These are phyloP conservation scores for Melolontha melolontha DNA, from an alignment of 2,888 invertebrate species.

Conservation along the genomic window DNA sequence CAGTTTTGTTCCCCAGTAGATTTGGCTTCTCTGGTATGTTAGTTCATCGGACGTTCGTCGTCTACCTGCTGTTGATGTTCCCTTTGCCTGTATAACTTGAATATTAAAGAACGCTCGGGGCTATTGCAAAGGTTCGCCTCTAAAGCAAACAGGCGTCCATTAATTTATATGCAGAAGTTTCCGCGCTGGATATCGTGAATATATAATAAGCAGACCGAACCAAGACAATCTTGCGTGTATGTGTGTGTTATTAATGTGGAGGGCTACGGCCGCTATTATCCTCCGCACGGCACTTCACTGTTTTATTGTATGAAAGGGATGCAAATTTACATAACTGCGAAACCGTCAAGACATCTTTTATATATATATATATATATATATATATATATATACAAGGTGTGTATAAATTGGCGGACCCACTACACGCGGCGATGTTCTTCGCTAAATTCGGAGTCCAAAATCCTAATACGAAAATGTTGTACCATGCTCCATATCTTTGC, in stretches of 20 bases:
- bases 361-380: constrained; percentile 11
- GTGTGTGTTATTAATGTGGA: constrained; percentile 45
- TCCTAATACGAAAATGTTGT: too few species aligned
- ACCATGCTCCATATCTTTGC: too few species aligned
- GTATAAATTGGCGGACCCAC: too few species aligned
- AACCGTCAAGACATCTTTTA: constrained; percentile 34
- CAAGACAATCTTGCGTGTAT: constrained; percentile 46
- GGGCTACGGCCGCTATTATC: constrained; percentile 26
- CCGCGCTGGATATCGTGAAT: constrained; percentile 48
- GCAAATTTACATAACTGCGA: constrained; percentile 43
- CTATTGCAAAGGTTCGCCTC: constrained; percentile 49
- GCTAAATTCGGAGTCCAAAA: too few species aligned
- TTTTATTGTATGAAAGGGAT: constrained; percentile 40
- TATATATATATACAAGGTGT: background rate
- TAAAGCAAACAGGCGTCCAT: constrained; percentile 51
- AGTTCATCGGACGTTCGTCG: constrained; percentile 42
- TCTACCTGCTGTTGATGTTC: constrained; percentile 51
- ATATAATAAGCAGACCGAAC: constrained; percentile 47
- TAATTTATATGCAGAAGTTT: constrained; percentile 54
- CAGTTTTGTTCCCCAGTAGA: background rate
- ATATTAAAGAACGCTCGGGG: constrained; percentile 48
- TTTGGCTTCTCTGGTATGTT: constrained; percentile 19
- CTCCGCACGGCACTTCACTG: constrained; percentile 37
- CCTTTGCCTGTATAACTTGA: constrained; percentile 47
- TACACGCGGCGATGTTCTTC: too few species aligned